phyloP scores from a whole-genome alignment of 2,113 vertebrate species.

The Trochalopteron elliotii region DNA sequence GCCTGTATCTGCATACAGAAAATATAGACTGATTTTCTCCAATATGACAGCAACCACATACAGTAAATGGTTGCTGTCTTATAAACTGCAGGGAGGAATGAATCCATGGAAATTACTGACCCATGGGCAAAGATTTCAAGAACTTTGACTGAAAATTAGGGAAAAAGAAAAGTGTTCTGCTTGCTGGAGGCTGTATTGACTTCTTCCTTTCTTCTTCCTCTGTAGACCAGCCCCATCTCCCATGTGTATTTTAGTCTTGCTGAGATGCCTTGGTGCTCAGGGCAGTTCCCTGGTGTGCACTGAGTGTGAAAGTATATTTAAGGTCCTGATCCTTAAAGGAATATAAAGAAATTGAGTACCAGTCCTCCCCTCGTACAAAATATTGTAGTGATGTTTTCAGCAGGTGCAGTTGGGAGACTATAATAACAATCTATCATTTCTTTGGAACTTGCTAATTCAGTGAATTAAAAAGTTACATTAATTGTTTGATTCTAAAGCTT shows the following conservation, averaged over 20 bases:
- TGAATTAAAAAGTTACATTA: not conserved
- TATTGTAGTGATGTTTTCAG: not conserved
- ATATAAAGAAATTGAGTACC: not conserved
- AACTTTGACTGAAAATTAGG: not conserved
- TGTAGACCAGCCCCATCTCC: not conserved
- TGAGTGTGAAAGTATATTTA: not conserved
- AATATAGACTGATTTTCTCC: not conserved
- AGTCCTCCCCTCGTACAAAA: rapidly evolving
- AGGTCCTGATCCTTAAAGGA: not conserved
- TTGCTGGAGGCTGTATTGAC: not conserved
- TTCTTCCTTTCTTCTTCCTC: not conserved
- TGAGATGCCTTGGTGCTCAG: not conserved
- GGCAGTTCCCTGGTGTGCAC: not conserved
- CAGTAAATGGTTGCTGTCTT: not conserved
- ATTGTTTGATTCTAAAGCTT: not conserved
- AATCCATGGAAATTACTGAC: not conserved
- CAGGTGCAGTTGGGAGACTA: not conserved
- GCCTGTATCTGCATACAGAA: not conserved
- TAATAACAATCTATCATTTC: not conserved
- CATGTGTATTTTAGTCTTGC: not conserved
- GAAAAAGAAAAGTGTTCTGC: not conserved
- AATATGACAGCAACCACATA: not conserved
- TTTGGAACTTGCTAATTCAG: not conserved
- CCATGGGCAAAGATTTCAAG: not conserved
- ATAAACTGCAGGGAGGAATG: not conserved